Evolutionary conservation across 2,888 invertebrate genomes (phyloP), one percentile per base, ranked within the genome.

Genomic region (Cepaea hortensis): DNA sequence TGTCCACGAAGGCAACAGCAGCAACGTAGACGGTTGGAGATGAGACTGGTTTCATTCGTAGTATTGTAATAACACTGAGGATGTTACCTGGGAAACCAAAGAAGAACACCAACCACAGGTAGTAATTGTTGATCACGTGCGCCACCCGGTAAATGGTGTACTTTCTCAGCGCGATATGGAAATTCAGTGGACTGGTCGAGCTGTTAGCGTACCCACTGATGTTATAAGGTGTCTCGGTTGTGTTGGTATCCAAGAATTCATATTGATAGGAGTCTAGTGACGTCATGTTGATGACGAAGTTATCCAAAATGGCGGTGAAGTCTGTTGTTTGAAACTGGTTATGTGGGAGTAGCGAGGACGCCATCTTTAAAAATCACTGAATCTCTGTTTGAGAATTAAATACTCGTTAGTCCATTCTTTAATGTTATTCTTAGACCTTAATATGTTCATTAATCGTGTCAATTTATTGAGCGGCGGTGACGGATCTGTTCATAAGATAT

Each of bases 21-120:
- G 90, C 88, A 87, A 93, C 91, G 80, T 90, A 92, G 6, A 91
- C 76, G 3, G 91, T 90, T 15, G 92, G 92, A 6, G 92, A 92
- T 35, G 90, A 86, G 61, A 90, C 87, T 4, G 91, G 91, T 82
- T 89, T 89, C 91, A 93, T 92, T 11, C 85, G 83, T n/a, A 89
- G 84, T 77, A 92, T 90, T 62, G 92, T 91, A 73, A 91, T 85
- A 46, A 93, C 89, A 35, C 87, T 87, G 75, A 88, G 90, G 4
- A 92, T 80, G 61, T 91, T 93, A 35, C 92, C 92, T 0, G 92
- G 91, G 4, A 92, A 87, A 13, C 93, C 93, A 55, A 93, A 85
- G 1, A 89, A 91, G 68, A 89, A 89, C 3, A 92, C 86, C 7
- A 91, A 87, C 85, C 90, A 91, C 20, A 92, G 87, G 85, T 92